Evolutionary conservation across 2,113 vertebrate species (phyloP), one percentile per base, ranked within the genome.

Genomic region (Aphyosemion australe): DNA sequence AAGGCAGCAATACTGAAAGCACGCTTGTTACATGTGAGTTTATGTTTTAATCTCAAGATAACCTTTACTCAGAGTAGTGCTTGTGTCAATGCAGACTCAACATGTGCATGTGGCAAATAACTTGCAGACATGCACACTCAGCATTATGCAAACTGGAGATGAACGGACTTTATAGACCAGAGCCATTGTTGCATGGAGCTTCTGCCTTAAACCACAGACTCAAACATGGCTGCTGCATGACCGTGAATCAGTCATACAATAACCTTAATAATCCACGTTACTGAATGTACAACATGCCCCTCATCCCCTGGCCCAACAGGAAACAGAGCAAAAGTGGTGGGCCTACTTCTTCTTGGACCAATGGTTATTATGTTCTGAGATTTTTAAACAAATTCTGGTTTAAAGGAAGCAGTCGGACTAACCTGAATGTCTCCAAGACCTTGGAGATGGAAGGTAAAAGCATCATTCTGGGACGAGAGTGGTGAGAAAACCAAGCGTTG

Each of bases 131-230:
- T 61, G 46, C 69, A 67, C 46, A 60, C 46, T 63, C 39, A 65
- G 43, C 8, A 8, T 26, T 49, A 26, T 31, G 43, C 20, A 16
- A 53, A 60, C 31, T 55, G 71, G 19, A 58, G 6, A n/a, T 12
- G 47, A 59, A 52, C 21, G 42, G 65, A 52, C 72, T 61, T 50
- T 1, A 14, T 37, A 61, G 76, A 78, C 49, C 47, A 53, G 21
- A 12, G 18, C 73, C 66, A 85, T 79, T 86, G 87, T 87, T 82
- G 87, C 88, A 84, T 88, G 80, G 70, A 80, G 54, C 84, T 57
- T 85, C 76, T 88, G 90, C 89, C 91, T 92, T 92, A 90, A 87
- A 56, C 60, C 43, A 43, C 53, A 59, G 45, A 12, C 15, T 48
- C 47, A 66, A 47, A 83, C 74, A 70, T 20, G 58, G 72, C 69